A percentile compares a stretch with the other conserved stretches of the same genome.
These are phyloP conservation scores for Bombus difficillimus DNA, from an alignment of 1,140 invertebrate species.

Conservation along the genomic window DNA sequence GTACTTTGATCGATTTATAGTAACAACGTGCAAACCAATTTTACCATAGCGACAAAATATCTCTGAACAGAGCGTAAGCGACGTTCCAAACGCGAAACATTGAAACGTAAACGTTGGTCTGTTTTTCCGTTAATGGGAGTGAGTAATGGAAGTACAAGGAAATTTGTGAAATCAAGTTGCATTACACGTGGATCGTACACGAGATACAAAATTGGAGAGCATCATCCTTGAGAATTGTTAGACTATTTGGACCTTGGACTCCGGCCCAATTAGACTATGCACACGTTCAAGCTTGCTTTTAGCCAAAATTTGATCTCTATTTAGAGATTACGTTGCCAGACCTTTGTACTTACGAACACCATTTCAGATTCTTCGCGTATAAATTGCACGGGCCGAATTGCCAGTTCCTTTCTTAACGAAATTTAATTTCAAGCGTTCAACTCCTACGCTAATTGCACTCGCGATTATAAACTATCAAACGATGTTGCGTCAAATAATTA, in stretches of 20 bases:
- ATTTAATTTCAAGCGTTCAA: background rate
- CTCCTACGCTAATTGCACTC: background rate
- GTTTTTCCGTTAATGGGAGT: background rate
- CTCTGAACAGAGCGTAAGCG: too few species aligned
- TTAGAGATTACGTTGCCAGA: slow-evolving; percentile 12
- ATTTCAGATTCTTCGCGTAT: background rate
- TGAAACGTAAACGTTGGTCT: background rate
- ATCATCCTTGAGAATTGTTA: slow-evolving; percentile 24
- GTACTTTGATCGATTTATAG: too few species aligned
- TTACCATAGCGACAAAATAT: too few species aligned
- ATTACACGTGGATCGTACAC: background rate
- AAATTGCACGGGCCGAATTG: background rate
- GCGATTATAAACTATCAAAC: background rate
- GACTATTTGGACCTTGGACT: slow-evolving; percentile 21
- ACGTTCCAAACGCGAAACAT: background rate
- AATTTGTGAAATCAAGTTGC: background rate
- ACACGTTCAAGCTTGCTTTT: background rate
- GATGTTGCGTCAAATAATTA: background rate
- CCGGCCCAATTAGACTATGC: slow-evolving; percentile 32
- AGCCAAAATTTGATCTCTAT: slow-evolving; percentile 23
- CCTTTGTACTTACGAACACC: background rate
- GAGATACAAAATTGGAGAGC: slow-evolving; percentile 1
- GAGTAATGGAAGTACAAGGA: slow-evolving; percentile 5
- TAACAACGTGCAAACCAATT: too few species aligned
- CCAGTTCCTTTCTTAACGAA: background rate